Evolutionary conservation across 2,113 vertebrate species (phyloP).

Genomic region (Sisor rabdophorus): DNA sequence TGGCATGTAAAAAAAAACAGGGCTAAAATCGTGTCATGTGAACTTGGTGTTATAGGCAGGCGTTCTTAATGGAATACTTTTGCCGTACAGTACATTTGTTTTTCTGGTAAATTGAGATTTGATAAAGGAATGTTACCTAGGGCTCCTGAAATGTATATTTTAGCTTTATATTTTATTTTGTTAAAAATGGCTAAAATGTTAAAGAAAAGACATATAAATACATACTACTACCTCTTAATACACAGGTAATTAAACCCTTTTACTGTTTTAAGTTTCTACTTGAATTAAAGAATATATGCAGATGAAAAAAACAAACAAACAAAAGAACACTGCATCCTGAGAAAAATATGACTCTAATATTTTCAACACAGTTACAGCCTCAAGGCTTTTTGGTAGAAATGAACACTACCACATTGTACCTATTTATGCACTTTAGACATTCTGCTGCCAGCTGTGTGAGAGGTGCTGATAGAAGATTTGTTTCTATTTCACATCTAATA

Average conservation of each 20-base stretch:
- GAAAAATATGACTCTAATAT: conserved; percentile 15
- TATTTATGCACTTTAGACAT: background rate
- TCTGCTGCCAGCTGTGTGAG: conserved; percentile 3
- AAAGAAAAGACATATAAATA: background rate
- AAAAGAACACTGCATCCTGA: conserved; percentile 41
- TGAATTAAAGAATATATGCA: background rate
- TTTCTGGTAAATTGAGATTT: no score
- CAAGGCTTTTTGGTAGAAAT: conserved; percentile 6
- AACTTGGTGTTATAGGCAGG: no score
- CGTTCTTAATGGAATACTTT: no score
- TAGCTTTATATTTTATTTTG: background rate
- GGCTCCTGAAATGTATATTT: background rate
- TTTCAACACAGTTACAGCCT: conserved; percentile 15
- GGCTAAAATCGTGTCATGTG: no score
- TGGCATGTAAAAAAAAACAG: no score
- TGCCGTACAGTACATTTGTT: background rate
- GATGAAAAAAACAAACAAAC: background rate
- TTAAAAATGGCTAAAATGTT: background rate
- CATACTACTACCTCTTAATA: background rate
- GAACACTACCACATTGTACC: background rate
- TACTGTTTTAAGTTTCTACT: background rate
- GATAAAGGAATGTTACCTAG: background rate
- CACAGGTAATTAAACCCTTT: background rate
- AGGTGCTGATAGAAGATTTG: background rate
- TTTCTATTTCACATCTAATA: background rate